Base-by-base conservation (phyloP, 2,113 vertebrate species). In the Thryonomys swinderianus region DNA sequence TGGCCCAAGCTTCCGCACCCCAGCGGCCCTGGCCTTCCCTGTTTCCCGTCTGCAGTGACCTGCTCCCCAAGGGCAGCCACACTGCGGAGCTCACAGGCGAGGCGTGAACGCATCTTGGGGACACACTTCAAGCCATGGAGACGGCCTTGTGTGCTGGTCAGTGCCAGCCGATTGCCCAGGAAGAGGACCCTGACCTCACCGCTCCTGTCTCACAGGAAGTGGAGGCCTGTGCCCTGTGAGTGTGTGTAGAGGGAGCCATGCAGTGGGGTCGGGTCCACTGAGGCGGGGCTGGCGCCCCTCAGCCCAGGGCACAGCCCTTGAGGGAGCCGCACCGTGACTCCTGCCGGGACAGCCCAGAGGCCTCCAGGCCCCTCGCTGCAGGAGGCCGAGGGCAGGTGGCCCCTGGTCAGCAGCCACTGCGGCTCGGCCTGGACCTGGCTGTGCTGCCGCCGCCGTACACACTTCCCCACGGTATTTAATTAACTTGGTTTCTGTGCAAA, bases 401-500 rank as follows among this genome's bases (percentile, higher is more conserved):
- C 55, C 9, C 69, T 25, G 67, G 20, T n/a, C n/a, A n/a, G n/a
- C n/a, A n/a, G n/a, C n/a, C n/a, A n/a, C n/a, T n/a, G n/a, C n/a
- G 16, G 42, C 71, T 12, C 1, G 13, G 13, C 25, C 5, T 61
- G 42, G 71, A 32, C 30, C 40, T 17, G 48, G 74, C 10, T 12
- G 9, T 3, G 18, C 16, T 32, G 45, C 45, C 16, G 8, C 30
- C 30, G 4, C 37, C 1, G 40, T 5, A 23, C 42, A 10, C 2
- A 16, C 7, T 34, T 53, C 20, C 45, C 74, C 3, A n/a, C 45
- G 78, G 20, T n/a, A 37, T 74, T 76, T 92, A 62, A 93, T 94
- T 51, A 93, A 76, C 45, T 82, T 14, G 13, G 2, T 69, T 90
- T 90, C 64, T 92, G 73, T 69, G 66, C 79, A 96, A 93, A 59